Conservation (phyloP, 2,888 invertebrate genomes). For the Sphaerophoria taeniata region DNA sequence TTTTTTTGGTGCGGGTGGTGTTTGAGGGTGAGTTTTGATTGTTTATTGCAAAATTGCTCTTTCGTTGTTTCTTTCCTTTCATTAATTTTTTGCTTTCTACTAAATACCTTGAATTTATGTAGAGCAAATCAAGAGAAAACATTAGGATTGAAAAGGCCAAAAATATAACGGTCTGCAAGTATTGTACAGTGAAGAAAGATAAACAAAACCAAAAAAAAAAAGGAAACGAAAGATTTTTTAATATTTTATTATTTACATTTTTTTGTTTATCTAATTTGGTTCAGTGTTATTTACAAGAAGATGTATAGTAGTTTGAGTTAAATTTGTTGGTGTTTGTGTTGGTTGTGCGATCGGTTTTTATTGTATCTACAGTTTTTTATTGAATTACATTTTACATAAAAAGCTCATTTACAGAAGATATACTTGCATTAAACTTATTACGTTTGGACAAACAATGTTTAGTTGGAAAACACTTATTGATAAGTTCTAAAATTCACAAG, state of each 20-base stretch:
- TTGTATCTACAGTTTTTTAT: conserved; percentile 1
- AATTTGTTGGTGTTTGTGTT: conserved; percentile 29
- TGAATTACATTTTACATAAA: neutral
- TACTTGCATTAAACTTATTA: neutral
- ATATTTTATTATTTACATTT: conserved; percentile 12
- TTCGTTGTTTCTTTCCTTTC: conserved; percentile 34
- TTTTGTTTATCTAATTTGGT: conserved; percentile 9
- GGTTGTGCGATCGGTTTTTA: conserved; percentile 31
- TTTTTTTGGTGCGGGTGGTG: conserved; percentile 49
- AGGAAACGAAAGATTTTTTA: conserved; percentile 43
- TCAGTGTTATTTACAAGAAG: conserved; percentile 48
- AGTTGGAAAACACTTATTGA: no score
- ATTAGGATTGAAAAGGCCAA: conserved; percentile 84
- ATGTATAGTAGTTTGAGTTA: conserved; percentile 11
- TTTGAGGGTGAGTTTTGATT: conserved; percentile 30
- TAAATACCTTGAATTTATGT: conserved; percentile 83
- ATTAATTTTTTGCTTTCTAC: conserved; percentile 52
- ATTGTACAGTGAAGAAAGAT: conserved; percentile 75
- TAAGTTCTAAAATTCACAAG: no score
- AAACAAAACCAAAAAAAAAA: conserved; percentile 64
- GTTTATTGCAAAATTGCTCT: neutral
- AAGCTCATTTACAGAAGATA: conserved; percentile 27
- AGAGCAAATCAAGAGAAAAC: conserved; percentile 84
- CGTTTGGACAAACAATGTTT: no score
- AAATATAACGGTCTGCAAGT: conserved; percentile 83